A percentile compares a stretch with the other conserved stretches of the same genome.
These are phyloP conservation scores for Passerina amoena DNA, from an alignment of 2,113 vertebrate species.

Conservation along the genomic window DNA sequence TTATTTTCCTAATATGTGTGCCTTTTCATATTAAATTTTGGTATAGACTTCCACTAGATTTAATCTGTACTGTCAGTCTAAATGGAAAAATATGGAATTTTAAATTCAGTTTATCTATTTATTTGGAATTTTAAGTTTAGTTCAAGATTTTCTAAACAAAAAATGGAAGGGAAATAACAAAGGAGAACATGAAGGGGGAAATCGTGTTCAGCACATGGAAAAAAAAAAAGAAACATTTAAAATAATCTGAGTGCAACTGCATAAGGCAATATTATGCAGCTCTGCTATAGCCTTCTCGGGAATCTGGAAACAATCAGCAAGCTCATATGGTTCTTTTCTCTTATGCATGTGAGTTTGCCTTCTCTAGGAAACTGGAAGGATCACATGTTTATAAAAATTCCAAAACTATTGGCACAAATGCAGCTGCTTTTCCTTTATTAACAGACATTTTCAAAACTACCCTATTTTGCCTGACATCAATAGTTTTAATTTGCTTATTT, in stretches of 20 bases:
- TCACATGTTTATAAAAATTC: background rate
- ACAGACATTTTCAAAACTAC: background rate
- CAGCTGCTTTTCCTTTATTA: background rate
- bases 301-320: background rate
- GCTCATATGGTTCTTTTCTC: background rate
- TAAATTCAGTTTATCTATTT: background rate
- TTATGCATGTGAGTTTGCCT: accelerated
- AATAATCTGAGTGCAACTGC: background rate
- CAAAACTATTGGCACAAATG: background rate
- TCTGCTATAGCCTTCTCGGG: background rate
- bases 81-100: background rate
- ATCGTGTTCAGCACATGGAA: background rate
- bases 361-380: background rate
- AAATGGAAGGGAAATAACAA: background rate
- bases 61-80: background rate
- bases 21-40: background rate
- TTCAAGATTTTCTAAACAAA: background rate
- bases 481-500: background rate
- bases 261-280: background rate
- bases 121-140: background rate
- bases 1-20: background rate
- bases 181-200: background rate
- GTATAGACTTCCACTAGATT: background rate
- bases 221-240: background rate
- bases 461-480: background rate